These are phyloP conservation scores for Rhegmatorhina hoffmannsi DNA, from an alignment of 2,113 vertebrate genomes.

Conservation along the genomic window DNA sequence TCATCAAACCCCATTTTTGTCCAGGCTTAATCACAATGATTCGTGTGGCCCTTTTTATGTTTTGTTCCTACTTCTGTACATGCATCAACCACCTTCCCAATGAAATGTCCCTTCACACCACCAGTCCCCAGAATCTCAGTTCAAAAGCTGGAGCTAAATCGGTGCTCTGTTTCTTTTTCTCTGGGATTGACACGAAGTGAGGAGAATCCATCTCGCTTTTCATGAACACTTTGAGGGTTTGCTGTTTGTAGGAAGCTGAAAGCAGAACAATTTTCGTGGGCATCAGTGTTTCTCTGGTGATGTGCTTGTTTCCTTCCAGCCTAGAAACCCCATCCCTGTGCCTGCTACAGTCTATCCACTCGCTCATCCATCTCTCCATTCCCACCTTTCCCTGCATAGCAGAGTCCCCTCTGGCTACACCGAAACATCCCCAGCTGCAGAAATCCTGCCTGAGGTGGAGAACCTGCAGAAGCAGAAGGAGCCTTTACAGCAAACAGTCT, in stretches of 20 bases:
- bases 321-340: background rate
- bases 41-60: background rate
- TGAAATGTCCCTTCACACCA: background rate
- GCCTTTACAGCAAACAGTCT: background rate
- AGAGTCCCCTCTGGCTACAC: background rate
- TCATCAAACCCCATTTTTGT: background rate
- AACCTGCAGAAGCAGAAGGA: slow-evolving; percentile 10
- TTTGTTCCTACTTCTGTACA: accelerated
- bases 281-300: background rate
- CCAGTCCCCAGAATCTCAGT: background rate
- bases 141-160: background rate
- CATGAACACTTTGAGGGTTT: background rate
- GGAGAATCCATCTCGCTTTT: background rate
- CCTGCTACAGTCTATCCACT: background rate
- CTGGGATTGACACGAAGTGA: background rate
- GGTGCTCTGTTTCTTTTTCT: background rate
- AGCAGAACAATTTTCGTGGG: background rate
- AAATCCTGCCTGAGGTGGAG: background rate
- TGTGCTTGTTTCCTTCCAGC: background rate
- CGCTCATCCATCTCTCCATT: background rate
- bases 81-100: background rate
- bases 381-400: background rate
- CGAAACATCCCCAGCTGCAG: background rate
- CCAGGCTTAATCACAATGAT: background rate
- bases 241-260: background rate